Conservation (phyloP, 1,140 invertebrate species). For the Phenacoccus solenopsis region DNA sequence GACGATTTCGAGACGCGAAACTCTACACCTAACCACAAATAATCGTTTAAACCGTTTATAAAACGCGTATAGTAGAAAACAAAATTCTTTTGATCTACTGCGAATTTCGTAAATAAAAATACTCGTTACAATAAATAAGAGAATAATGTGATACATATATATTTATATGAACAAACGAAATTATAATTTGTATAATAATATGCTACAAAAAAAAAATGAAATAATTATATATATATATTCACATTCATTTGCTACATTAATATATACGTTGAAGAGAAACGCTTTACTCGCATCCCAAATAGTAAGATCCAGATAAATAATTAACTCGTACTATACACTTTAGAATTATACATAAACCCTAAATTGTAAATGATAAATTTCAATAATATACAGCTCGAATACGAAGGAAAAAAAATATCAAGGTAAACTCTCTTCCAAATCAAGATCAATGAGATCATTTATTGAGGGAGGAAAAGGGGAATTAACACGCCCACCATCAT, state of each 20-base stretch:
- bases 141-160: slow-evolving; percentile 6
- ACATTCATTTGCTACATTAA: slow-evolving; percentile 12
- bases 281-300: not conserved
- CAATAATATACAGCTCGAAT: slow-evolving; percentile 1
- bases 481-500: not conserved
- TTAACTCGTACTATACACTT: slow-evolving; percentile 8
- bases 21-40: not conserved
- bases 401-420: not conserved
- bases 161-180: slow-evolving; percentile 4
- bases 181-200: not conserved
- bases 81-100: slow-evolving; percentile 6
- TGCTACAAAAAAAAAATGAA: slow-evolving; percentile 11
- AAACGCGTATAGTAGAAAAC: slow-evolving; percentile 10
- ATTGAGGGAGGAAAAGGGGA: not conserved
- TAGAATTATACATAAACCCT: not conserved
- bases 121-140: not conserved
- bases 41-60: not conserved
- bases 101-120: slow-evolving; percentile 7
- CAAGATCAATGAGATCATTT: slow-evolving; percentile 14
- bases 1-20: not conserved
- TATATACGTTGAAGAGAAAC: not conserved
- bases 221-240: slow-evolving; percentile 10
- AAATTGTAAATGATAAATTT: not conserved
- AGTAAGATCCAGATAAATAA: not conserved
- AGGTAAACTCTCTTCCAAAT: not conserved